Percentiles rank a stretch among this genome's conserved stretches.
These are phyloP conservation scores for Sebastolobus altivelis DNA, from an alignment of 2,797 vertebrate genomes.

Conservation along the genomic window DNA sequence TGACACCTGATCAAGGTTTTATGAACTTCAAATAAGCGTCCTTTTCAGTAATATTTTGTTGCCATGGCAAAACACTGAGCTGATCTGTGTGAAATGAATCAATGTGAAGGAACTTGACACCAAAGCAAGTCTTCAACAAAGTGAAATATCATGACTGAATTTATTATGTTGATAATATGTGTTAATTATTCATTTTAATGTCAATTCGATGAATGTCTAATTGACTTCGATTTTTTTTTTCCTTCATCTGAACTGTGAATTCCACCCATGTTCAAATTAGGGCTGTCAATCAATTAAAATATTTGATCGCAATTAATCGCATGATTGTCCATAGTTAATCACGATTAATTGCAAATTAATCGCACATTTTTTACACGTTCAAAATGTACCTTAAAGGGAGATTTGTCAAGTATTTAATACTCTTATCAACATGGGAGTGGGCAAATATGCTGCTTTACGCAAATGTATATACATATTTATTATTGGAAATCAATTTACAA, in stretches of 20 bases:
- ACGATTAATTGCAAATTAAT: too few relatives aligned
- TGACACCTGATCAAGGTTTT: neutral
- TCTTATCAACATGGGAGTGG: too few relatives aligned
- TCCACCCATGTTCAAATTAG: neutral
- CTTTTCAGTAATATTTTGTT: conserved; percentile 40
- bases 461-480: too few relatives aligned
- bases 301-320: too few relatives aligned
- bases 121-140: conserved; percentile 6
- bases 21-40: neutral
- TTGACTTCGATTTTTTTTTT: neutral
- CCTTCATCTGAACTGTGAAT: conserved; percentile 1
- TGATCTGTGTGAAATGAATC: conserved; percentile 22
- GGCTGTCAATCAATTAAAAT: too few relatives aligned
- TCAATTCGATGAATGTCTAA: neutral
- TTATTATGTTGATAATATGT: neutral
- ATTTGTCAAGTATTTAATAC: too few relatives aligned
- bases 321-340: too few relatives aligned
- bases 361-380: too few relatives aligned
- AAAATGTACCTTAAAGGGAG: too few relatives aligned
- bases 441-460: too few relatives aligned
- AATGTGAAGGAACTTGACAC: conserved; percentile 22
- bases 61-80: conserved; percentile 55
- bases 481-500: too few relatives aligned
- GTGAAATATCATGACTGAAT: neutral
- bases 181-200: neutral